Conservation (phyloP, 2,888 invertebrate genomes). For the Andricus quercusramuli region DNA sequence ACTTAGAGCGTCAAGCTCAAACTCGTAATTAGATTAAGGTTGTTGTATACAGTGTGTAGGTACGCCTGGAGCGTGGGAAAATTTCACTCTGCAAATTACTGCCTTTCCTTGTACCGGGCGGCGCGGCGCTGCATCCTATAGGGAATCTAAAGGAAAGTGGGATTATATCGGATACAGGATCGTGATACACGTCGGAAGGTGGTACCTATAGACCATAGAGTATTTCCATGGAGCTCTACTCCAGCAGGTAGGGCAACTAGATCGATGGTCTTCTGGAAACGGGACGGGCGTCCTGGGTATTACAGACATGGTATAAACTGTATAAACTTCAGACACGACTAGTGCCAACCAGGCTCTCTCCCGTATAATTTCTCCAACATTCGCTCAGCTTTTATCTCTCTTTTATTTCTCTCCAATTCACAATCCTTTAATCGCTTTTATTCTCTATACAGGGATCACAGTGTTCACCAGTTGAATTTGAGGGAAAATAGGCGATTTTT, state of each 20-base stretch:
- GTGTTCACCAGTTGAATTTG: no score
- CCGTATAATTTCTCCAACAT: constrained; percentile 49
- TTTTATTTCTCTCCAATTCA: background rate
- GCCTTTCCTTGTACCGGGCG: constrained; percentile 51
- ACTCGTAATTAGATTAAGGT: constrained; percentile 55
- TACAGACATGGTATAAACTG: constrained; percentile 29
- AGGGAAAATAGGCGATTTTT: no score
- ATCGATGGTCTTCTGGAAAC: constrained; percentile 56
- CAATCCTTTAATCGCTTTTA: background rate
- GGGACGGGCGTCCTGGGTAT: constrained; percentile 53
- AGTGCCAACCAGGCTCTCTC: constrained; percentile 45
- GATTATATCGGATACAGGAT: constrained; percentile 57
- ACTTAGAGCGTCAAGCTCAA: constrained; percentile 50
- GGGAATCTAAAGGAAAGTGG: constrained; percentile 50
- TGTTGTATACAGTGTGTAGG: constrained; percentile 40
- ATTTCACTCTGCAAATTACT: constrained; percentile 57
- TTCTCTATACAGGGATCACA: background rate
- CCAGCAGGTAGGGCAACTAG: constrained; percentile 48
- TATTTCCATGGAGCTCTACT: constrained; percentile 41
- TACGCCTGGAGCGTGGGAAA: constrained; percentile 57
- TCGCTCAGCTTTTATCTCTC: constrained; percentile 25
- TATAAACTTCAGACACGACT: constrained; percentile 22
- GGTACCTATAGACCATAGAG: constrained; percentile 15
- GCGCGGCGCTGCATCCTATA: constrained; percentile 52
- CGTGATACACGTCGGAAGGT: constrained; percentile 55